These are phyloP conservation scores for Eurystomus gularis DNA, from an alignment of 2,113 vertebrate genomes.

Conservation along the genomic window DNA sequence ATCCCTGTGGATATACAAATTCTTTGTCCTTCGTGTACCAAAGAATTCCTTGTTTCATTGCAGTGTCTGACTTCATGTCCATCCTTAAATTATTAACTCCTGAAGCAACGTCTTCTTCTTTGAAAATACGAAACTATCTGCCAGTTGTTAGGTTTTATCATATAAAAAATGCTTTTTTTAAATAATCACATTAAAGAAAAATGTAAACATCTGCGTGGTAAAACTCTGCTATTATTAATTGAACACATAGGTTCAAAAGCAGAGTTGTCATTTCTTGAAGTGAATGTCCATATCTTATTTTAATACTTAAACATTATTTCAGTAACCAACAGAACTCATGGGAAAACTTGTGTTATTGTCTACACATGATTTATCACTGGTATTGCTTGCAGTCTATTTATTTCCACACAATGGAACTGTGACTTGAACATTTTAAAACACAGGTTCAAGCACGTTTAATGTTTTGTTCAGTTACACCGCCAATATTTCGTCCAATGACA, in stretches of 20 bases:
- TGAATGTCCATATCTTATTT: neutral
- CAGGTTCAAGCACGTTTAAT: slow-evolving; percentile 20
- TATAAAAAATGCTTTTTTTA: neutral
- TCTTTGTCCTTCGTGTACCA: neutral
- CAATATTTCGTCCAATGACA: slow-evolving; percentile 50
- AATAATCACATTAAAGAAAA: neutral
- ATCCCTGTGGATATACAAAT: neutral
- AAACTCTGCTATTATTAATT: neutral
- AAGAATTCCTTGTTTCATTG: neutral
- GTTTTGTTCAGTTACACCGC: slow-evolving; percentile 32
- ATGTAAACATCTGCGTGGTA: neutral
- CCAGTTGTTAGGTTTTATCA: neutral
- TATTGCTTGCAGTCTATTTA: slow-evolving; percentile 30
- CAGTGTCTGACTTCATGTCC: neutral
- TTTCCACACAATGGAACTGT: slow-evolving; percentile 42
- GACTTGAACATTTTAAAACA: slow-evolving; percentile 38
- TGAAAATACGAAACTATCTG: neutral
- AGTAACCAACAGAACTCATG: neutral
- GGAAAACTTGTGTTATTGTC: neutral
- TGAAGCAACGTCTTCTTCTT: neutral
- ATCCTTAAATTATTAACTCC: neutral
- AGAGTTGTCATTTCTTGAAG: neutral
- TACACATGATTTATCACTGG: neutral
- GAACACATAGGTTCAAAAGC: neutral
- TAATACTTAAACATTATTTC: neutral